These are phyloP conservation scores for Hemaris fuciformis DNA, from an alignment of 2,888 invertebrate genomes.

Conservation along the genomic window DNA sequence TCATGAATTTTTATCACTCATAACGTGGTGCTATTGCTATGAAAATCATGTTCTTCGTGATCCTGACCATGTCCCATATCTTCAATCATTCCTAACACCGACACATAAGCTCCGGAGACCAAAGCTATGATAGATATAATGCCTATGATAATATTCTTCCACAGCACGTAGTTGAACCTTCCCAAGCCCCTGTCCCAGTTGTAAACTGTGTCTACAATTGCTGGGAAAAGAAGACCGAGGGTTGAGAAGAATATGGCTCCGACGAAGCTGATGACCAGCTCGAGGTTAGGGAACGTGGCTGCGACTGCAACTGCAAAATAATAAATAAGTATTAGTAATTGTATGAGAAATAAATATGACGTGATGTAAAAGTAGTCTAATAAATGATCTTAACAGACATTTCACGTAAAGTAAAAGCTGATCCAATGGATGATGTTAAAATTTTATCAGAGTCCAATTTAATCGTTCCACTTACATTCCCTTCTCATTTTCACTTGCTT, in stretches of 20 bases:
- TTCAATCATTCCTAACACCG: constrained; percentile 59
- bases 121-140: constrained; percentile 57
- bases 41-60: constrained; percentile 16
- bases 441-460: too few species aligned
- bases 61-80: constrained; percentile 41
- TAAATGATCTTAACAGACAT: too few species aligned
- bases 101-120: constrained; percentile 65
- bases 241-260: constrained; percentile 90
- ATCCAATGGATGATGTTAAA: too few species aligned
- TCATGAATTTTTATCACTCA: not conserved
- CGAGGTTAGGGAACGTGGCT: constrained; percentile 90
- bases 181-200: constrained; percentile 86
- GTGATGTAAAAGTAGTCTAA: too few species aligned
- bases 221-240: constrained; percentile 88
- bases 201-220: constrained; percentile 86
- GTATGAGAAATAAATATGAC: too few species aligned
- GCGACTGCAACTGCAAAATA: constrained; percentile 84
- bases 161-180: constrained; percentile 82
- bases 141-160: constrained; percentile 82
- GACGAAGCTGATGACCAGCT: constrained; percentile 93
- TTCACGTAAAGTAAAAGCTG: too few species aligned
- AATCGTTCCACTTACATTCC: too few species aligned
- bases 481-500: too few species aligned
- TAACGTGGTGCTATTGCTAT: constrained; percentile 34
- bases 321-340: not conserved